Conservation (phyloP, 2,888 invertebrate species). For the Sinhomidia bicolor region DNA sequence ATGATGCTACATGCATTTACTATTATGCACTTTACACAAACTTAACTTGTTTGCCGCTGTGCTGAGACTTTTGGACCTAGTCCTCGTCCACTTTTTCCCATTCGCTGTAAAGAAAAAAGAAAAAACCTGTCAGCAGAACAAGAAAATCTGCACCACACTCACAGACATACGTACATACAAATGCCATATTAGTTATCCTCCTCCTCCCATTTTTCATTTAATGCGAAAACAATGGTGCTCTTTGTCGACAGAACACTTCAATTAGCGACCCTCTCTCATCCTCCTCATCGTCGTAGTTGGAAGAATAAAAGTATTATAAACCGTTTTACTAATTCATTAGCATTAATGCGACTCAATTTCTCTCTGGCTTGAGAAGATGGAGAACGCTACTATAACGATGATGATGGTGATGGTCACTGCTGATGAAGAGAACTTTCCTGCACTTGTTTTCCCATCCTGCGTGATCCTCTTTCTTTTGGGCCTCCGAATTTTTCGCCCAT, state of each 20-base stretch:
- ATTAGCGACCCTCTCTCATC: slow-evolving; percentile 50
- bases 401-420: too few relatives aligned
- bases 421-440: too few relatives aligned
- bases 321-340: slow-evolving; percentile 62
- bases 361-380: neutral
- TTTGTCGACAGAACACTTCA: slow-evolving; percentile 23
- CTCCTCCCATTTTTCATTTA: neutral
- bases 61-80: too few relatives aligned
- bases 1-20: too few relatives aligned
- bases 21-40: too few relatives aligned
- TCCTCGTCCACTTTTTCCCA: neutral
- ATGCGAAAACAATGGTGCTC: neutral
- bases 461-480: too few relatives aligned
- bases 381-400: neutral
- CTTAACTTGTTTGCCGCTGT: too few relatives aligned
- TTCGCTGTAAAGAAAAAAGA: too few relatives aligned
- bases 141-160: neutral
- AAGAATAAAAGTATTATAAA: slow-evolving; percentile 26
- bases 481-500: too few relatives aligned
- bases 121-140: too few relatives aligned
- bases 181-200: neutral
- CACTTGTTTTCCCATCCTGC: too few relatives aligned
- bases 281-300: slow-evolving; percentile 52
- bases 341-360: neutral
- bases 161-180: neutral